Base-by-base conservation (phyloP, 2,113 vertebrate genomes). In the Chamaea fasciata region DNA sequence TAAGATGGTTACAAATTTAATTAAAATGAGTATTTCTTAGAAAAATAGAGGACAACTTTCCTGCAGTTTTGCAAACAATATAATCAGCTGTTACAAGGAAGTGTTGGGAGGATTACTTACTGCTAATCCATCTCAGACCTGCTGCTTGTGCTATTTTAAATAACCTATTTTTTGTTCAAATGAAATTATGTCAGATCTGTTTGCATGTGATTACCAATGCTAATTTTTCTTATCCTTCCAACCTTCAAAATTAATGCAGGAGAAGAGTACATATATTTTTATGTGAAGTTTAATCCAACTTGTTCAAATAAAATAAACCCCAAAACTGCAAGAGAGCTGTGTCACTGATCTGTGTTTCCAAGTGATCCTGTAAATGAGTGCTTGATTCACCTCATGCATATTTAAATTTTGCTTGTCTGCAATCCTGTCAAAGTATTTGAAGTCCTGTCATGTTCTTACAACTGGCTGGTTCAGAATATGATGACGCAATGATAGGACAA, bases 141-240 rank as follows among this genome's bases (percentile, higher is more conserved):
- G 33, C 90, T 94, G 80, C 85, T 97, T 84, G 78, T 94, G 89
- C 91, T 96, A 39, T 89, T 98, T 97, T 95, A 79, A 97, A 94
- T 96, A 64, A 93, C 91, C 65, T 73, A 49, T 33, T 94, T 97
- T 94, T 92, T 95, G 87, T 75, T 52, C 96, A 96, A 94, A 96
- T 96, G 93, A 96, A 97, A 96, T 97, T 90, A 88, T 89, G 87
- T 93, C 96, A 97, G 94, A 93, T 96, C 87, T 90, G 85, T 94
- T 97, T 93, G 92, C 91, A 69, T 86, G 73, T 96, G 96, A 97
- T 96, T 96, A 91, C 89, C 88, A 68, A 74, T 85, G 93, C 89
- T 96, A 92, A 89, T 97, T 97, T 97, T 97, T 93, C 90, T 92
- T 97, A 91, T 95, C 89, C 64, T 78, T 69, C 18, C 73, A 83